Base-by-base conservation (phyloP, 1,140 invertebrate species). In the Drosophila lacteicornis region DNA sequence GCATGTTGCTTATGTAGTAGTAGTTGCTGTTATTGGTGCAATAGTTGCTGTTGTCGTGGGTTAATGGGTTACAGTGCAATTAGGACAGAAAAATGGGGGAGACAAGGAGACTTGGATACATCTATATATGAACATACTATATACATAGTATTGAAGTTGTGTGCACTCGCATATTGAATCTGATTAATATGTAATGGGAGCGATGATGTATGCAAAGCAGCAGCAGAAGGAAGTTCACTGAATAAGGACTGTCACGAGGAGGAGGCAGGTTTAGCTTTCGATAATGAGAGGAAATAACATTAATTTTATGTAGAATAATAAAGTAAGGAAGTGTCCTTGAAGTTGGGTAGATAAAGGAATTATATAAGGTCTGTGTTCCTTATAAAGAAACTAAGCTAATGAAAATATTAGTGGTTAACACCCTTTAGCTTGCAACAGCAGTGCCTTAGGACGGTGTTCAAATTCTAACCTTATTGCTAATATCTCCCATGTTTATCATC, bases 61-160 rank as follows among this genome's bases (percentile, higher is more conserved):
- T 87, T 87, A 87, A 87, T 87, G 80, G 83, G 83, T 87, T 87
- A 87, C 84, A 88, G 73, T 88, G 84, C 84, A 87, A 88, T 87
- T 87, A 84, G 84, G 84, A 88, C 84, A 87, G 80, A 66, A 69
- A 61, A 77, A 15, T 30, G 43, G n/a, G 45, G 38, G 53, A 11
- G 19, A 43, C 22, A 50, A 60, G 22, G 17, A 11, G 46, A 25
- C 25, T 7, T 38, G 38, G 7, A 55, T 60, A 17, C 9, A 50
- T 19, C 15, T 5, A 15, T 19, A n/a, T 19, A 2, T 9, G 3
- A 8, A n/a, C 11, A 13, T 22, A 22, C n/a, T 22, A 19, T 2
- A 25, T 36, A 22, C 8, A 15, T 38, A 22, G 27, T 5, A 22
- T 0, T 9, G 12, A 1, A 30, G n/a, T 25, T 25, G 70, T 43